Evolutionary conservation across 2,888 invertebrate species (phyloP).

Genomic region (Phengaris alcon): DNA sequence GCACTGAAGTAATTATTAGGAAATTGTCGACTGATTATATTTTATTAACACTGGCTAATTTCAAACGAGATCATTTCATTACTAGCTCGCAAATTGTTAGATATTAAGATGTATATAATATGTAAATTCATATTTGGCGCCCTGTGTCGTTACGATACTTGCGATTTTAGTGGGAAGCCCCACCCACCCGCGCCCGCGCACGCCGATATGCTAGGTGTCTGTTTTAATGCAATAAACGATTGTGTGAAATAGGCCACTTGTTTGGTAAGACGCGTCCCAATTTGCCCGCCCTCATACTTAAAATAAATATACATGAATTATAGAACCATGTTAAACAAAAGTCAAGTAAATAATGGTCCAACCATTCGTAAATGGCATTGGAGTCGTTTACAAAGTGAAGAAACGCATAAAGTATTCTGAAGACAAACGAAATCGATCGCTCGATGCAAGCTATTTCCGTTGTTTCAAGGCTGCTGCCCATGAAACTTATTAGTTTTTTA

Average conservation of each 20-base stretch:
- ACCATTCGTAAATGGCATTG: not conserved
- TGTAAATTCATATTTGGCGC: too few species aligned
- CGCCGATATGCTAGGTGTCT: too few species aligned
- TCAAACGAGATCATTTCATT: not conserved
- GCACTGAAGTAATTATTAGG: too few species aligned
- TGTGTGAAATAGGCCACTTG: too few species aligned
- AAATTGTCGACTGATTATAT: too few species aligned
- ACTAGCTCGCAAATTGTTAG: not conserved
- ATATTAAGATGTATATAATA: too few species aligned
- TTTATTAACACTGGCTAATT: not conserved
- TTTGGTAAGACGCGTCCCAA: too few species aligned
- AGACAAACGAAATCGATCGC: conserved; percentile 67
- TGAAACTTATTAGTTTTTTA: conserved; percentile 15
- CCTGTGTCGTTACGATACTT: too few species aligned
- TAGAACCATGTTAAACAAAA: not conserved
- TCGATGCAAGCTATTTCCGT: conserved; percentile 69
- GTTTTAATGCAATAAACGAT: too few species aligned
- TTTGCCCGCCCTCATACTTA: too few species aligned
- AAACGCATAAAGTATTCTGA: conserved; percentile 52
- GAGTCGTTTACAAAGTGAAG: conserved; percentile 29
- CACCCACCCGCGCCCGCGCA: too few species aligned
- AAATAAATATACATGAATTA: not conserved
- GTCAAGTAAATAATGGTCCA: not conserved
- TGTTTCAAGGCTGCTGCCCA: conserved; percentile 53
- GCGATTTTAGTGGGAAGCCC: too few species aligned